phyloP scores from a whole-genome alignment of 1,140 invertebrate species.

The Philaenus spumarius region DNA sequence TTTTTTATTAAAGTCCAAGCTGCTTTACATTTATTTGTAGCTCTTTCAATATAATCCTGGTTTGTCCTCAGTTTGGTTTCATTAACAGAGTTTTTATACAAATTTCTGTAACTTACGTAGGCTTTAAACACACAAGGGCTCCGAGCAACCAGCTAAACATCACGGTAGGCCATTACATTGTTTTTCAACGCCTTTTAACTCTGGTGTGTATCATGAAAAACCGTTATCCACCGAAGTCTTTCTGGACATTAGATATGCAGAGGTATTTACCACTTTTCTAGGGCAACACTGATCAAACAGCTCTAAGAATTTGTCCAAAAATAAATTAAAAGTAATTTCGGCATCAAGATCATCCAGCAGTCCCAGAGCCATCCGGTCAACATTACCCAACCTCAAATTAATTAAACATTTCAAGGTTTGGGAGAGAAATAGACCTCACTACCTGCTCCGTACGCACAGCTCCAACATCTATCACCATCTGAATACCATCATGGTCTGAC shows the following conservation, averaged over 20 bases:
- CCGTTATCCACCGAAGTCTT: not conserved
- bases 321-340: not conserved
- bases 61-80: not conserved
- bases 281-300: too few relatives aligned
- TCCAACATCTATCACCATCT: not conserved
- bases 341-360: not conserved
- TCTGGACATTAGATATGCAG: not conserved
- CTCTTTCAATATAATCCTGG: not conserved
- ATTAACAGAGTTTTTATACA: not conserved
- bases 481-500: not conserved
- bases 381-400: not conserved
- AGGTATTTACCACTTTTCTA: not conserved
- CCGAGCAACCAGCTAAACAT: not conserved
- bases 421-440: too few relatives aligned
- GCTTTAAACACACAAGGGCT: not conserved
- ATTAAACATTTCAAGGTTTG: not conserved
- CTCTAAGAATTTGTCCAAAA: not conserved
- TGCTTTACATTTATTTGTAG: not conserved
- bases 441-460: not conserved
- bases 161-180: conserved; percentile 1
- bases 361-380: not conserved
- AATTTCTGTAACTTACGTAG: not conserved
- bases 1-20: conserved; percentile 2
- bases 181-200: not conserved
- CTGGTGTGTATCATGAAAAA: not conserved